Evolutionary conservation across 2,113 vertebrate genomes (phyloP).

Genomic region (Takifugu bimaculatus): DNA sequence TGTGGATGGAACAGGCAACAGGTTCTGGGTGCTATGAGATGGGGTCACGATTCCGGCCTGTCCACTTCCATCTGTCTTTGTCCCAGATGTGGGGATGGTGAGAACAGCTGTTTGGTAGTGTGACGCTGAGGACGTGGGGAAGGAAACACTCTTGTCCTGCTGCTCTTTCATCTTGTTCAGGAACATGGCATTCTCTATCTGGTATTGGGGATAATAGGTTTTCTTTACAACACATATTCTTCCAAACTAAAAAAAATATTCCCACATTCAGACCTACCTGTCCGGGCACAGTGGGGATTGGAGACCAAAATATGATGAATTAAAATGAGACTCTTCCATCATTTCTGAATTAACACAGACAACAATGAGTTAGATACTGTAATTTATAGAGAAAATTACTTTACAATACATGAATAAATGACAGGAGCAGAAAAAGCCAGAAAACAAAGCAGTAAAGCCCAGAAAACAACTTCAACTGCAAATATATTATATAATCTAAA

Average conservation of each 20-base stretch:
- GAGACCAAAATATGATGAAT: slow-evolving; percentile 98
- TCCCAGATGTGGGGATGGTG: slow-evolving; percentile 86
- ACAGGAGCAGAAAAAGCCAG: too few relatives aligned
- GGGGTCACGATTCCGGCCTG: slow-evolving; percentile 74
- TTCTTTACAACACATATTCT: background rate
- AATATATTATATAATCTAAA: too few relatives aligned
- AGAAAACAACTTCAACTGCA: too few relatives aligned
- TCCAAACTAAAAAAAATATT: background rate
- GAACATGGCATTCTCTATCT: slow-evolving; percentile 98
- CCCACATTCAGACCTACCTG: slow-evolving; percentile 75
- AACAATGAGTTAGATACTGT: slow-evolving; percentile 1
- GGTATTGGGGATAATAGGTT: slow-evolving; percentile 8
- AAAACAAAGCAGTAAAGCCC: too few relatives aligned
- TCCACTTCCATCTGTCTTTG: slow-evolving; percentile 81
- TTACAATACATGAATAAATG: background rate
- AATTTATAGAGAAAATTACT: background rate
- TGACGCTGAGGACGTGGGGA: slow-evolving; percentile 74
- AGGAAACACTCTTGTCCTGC: slow-evolving; percentile 87
- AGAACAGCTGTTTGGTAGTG: slow-evolving; percentile 94
- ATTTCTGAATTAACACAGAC: slow-evolving; percentile 79
- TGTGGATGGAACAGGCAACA: slow-evolving; percentile 91
- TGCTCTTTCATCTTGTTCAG: slow-evolving; percentile 98
- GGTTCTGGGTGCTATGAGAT: slow-evolving; percentile 89
- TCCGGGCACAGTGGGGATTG: slow-evolving; percentile 88
- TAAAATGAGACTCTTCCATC: slow-evolving; percentile 99